Evolutionary conservation across 2,888 invertebrate genomes (phyloP).

Genomic region (Amiota mariae): DNA sequence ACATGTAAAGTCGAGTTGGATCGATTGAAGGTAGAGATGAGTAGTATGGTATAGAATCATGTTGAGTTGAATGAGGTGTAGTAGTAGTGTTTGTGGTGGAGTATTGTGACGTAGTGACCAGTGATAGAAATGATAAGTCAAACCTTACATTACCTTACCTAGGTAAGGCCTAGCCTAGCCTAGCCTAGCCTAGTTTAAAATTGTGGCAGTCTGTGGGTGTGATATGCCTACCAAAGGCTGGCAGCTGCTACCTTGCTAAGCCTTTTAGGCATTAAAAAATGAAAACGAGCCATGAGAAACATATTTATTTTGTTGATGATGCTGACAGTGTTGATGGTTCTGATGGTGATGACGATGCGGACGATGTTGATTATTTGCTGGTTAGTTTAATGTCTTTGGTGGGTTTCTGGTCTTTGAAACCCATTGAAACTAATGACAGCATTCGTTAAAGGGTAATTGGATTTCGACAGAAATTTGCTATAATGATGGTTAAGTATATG

Average conservation of each 20-base stretch:
- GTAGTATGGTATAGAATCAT: not conserved
- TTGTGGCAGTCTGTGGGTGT: not conserved
- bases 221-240: not conserved
- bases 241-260: conserved; percentile 16
- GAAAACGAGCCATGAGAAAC: not conserved
- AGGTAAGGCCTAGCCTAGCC: not conserved
- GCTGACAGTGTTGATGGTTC: not conserved
- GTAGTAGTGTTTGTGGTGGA: too few species aligned
- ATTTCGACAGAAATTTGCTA: not conserved
- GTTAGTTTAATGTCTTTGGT: not conserved
- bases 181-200: not conserved
- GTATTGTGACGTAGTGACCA: too few species aligned
- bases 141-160: too few species aligned
- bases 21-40: not conserved
- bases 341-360: not conserved
- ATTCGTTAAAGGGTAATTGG: conserved; percentile 10
- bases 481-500: not conserved
- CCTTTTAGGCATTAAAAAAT: not conserved
- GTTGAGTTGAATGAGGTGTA: not conserved
- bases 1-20: conserved; percentile 9
- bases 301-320: conserved; percentile 22
- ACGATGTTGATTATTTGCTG: conserved; percentile 21
- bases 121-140: too few species aligned
- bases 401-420: not conserved
- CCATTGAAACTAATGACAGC: conserved; percentile 19